Percentiles rank a stretch among this genome's conserved stretches.
Evolutionary conservation across 2,113 vertebrate genomes (phyloP).

Genomic region (Colossoma macropomum): DNA sequence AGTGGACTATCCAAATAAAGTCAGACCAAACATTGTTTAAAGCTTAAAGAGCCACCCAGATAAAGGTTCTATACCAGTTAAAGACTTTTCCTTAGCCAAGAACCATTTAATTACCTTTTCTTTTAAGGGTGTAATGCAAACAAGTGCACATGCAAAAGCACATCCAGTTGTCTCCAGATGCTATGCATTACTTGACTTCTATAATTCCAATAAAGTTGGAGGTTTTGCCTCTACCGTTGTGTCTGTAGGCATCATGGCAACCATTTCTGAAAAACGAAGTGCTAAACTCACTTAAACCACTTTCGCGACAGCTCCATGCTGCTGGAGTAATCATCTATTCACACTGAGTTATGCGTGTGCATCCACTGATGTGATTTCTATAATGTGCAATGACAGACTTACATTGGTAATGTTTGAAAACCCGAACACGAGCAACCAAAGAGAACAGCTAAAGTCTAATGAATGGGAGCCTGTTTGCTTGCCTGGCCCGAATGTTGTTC

Average conservation of each 20-base stretch:
- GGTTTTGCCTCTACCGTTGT: not conserved
- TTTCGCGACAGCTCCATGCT: not conserved
- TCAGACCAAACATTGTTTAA: no score
- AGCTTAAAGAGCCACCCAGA: no score
- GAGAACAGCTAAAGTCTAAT: not conserved
- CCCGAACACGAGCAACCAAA: not conserved
- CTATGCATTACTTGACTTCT: not conserved
- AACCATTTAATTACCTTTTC: no score
- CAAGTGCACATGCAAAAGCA: no score
- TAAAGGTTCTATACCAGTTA: no score
- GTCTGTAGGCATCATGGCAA: not conserved
- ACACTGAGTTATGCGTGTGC: not conserved
- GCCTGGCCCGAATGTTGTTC: not conserved
- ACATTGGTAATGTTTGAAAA: not conserved
- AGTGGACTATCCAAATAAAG: no score
- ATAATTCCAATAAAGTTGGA: not conserved
- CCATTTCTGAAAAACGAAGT: not conserved
- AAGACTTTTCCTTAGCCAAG: no score
- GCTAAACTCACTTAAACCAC: not conserved
- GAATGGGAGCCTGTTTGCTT: not conserved
- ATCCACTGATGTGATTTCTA: not conserved
- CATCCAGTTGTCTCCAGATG: no score
- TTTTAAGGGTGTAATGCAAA: no score
- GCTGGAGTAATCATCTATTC: not conserved
- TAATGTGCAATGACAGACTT: not conserved